A percentile compares a stretch with the other conserved stretches of the same genome.
phyloP scores from a whole-genome alignment of 2,888 invertebrate genomes.

The Acanthococcus lagerstroemiae region DNA sequence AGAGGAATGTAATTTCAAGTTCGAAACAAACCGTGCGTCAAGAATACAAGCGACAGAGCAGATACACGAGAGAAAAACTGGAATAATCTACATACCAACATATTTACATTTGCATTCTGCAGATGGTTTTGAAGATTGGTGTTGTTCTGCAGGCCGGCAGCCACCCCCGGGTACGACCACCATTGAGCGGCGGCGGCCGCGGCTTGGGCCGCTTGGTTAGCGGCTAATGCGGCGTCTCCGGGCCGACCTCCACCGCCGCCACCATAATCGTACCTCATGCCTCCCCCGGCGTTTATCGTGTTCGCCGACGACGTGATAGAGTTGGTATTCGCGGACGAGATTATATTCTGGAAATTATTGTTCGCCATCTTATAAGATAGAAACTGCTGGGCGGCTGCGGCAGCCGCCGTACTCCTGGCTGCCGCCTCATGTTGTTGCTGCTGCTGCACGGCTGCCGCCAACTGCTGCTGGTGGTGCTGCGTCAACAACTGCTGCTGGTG shows the following conservation, averaged over 20 bases:
- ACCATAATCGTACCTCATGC: constrained; percentile 30
- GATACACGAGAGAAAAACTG: neutral
- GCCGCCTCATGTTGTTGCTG: constrained; percentile 36
- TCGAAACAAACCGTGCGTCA: neutral
- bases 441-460: constrained; percentile 40
- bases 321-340: constrained; percentile 22
- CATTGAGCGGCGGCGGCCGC: constrained; percentile 26
- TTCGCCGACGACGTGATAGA: constrained; percentile 27
- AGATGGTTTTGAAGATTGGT: constrained; percentile 32
- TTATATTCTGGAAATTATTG: constrained; percentile 37
- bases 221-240: constrained; percentile 34
- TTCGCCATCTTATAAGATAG: constrained; percentile 32
- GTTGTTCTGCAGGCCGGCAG: constrained; percentile 36
- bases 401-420: constrained; percentile 26
- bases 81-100: constrained; percentile 19
- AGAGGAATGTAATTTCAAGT: no score
- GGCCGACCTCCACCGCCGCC: constrained; percentile 27
- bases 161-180: constrained; percentile 43
- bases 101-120: constrained; percentile 25
- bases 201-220: constrained; percentile 39
- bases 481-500: constrained; percentile 38
- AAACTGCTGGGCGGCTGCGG: constrained; percentile 34
- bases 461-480: constrained; percentile 41
- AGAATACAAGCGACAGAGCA: neutral
- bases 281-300: constrained; percentile 32